Evolutionary conservation across 2,888 invertebrate genomes (phyloP).

Genomic region (Luffia ferchaultella): DNA sequence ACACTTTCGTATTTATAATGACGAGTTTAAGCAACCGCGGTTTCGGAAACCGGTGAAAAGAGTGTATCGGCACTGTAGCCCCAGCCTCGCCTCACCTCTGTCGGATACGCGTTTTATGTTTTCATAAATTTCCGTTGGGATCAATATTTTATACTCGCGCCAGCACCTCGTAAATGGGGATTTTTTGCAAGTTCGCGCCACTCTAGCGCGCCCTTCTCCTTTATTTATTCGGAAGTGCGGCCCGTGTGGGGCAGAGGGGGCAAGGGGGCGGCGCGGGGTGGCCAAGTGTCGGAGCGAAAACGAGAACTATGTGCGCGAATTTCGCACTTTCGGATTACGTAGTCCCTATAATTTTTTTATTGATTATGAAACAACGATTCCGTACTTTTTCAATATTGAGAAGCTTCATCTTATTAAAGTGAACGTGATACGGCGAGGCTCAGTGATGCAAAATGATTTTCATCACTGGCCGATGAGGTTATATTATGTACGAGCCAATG

Average conservation of each 20-base stretch:
- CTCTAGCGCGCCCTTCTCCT: slow-evolving; percentile 10
- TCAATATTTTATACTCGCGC: slow-evolving; percentile 59
- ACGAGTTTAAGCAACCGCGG: too few relatives aligned
- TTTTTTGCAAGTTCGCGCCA: slow-evolving; percentile 24
- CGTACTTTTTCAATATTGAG: too few relatives aligned
- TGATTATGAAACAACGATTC: too few relatives aligned
- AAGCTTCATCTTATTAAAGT: too few relatives aligned
- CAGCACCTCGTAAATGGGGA: slow-evolving; percentile 37
- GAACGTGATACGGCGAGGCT: too few relatives aligned
- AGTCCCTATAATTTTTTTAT: too few relatives aligned
- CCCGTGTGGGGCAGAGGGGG: neutral
- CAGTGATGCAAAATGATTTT: too few relatives aligned
- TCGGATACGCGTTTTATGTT: slow-evolving; percentile 41
- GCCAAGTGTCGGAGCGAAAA: neutral
- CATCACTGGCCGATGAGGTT: too few relatives aligned
- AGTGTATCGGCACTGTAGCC: neutral
- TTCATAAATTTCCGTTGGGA: slow-evolving; percentile 57
- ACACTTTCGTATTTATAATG: too few relatives aligned
- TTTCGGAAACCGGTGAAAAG: neutral
- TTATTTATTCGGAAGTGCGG: slow-evolving; percentile 12
- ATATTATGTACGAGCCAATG: too few relatives aligned
- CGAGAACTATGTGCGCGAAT: too few relatives aligned
- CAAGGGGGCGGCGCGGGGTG: neutral
- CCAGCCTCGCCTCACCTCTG: slow-evolving; percentile 36
- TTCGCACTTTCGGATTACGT: too few relatives aligned